These are phyloP conservation scores for Numenius arquata DNA, from an alignment of 2,113 vertebrate species.

Conservation along the genomic window DNA sequence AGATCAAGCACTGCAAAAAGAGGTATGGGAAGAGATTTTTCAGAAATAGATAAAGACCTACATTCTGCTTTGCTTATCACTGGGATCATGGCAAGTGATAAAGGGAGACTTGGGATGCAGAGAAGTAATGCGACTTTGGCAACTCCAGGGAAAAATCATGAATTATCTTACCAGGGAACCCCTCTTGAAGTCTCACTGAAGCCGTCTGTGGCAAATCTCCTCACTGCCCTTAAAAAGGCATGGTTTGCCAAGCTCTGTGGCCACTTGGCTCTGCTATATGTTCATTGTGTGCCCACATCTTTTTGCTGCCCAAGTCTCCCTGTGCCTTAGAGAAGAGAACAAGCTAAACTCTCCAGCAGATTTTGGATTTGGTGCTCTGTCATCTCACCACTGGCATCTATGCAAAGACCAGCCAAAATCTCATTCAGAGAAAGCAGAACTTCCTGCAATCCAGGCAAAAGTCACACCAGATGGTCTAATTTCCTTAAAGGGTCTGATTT, in stretches of 20 bases:
- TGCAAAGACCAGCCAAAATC: neutral
- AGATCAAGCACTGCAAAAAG: neutral
- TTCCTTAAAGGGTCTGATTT: neutral
- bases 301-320: neutral
- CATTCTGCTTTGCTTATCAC: neutral
- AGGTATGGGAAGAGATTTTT: neutral
- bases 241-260: neutral
- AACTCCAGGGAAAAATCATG: neutral
- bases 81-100: neutral
- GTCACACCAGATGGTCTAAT: neutral
- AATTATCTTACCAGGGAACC: neutral
- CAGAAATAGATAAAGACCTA: neutral
- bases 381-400: neutral
- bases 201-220: neutral
- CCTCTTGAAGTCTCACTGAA: neutral
- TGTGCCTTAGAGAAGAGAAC: neutral
- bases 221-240: neutral
- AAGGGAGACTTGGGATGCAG: neutral
- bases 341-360: neutral
- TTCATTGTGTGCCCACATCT: neutral
- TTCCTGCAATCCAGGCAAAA: neutral
- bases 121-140: neutral
- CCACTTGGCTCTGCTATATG: neutral
- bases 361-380: neutral
- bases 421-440: neutral